Conservation (phyloP, 2,797 vertebrate species). For the Sebastes hubbsi region DNA sequence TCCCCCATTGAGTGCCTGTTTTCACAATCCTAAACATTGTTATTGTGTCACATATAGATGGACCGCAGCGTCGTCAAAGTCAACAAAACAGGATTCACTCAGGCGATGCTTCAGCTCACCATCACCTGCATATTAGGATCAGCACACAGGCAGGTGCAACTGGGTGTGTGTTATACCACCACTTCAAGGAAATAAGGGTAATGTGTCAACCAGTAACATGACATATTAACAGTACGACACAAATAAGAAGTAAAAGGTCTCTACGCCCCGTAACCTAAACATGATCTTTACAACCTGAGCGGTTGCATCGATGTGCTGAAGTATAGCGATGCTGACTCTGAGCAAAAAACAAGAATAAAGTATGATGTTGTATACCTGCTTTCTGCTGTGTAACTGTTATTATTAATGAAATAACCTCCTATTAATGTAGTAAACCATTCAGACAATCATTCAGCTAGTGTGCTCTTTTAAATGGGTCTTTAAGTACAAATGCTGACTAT, state of each 20-base stretch:
- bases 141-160: slow-evolving; percentile 14
- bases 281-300: neutral
- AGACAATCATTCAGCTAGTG: neutral
- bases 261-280: neutral
- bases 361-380: neutral
- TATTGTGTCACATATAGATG: neutral
- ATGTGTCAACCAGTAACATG: slow-evolving; percentile 37
- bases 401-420: neutral
- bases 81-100: neutral
- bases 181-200: slow-evolving; percentile 42
- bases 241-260: slow-evolving; percentile 1
- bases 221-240: slow-evolving; percentile 34
- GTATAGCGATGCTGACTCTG: neutral
- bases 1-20: neutral
- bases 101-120: neutral
- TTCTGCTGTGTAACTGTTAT: neutral
- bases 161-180: slow-evolving; percentile 10
- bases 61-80: neutral
- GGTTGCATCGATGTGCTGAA: neutral
- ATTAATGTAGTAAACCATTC: neutral
- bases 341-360: neutral
- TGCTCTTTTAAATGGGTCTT: neutral
- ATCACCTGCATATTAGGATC: slow-evolving; percentile 17
- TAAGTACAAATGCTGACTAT: neutral
- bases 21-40: neutral